Conservation (phyloP, 1,140 invertebrate species). For the Papilio dardanus region DNA sequence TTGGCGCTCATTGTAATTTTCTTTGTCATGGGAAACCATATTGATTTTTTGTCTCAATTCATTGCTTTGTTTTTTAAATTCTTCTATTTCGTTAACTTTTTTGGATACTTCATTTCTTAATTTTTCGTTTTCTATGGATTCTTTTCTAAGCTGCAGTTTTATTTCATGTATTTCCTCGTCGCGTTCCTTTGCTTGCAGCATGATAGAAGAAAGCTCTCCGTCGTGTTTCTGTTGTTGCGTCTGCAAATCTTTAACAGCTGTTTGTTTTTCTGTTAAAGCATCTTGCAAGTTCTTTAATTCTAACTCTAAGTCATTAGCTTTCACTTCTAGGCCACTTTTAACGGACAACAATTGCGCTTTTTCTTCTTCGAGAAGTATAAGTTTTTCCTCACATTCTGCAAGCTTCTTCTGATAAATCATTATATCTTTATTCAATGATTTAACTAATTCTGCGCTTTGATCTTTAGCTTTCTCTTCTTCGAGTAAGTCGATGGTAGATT, state of each 20-base stretch:
- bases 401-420: slow-evolving; percentile 76
- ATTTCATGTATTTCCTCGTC: slow-evolving; percentile 83
- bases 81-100: slow-evolving; percentile 58
- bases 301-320: slow-evolving; percentile 55
- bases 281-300: slow-evolving; percentile 69
- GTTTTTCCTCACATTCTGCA: slow-evolving; percentile 72
- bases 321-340: slow-evolving; percentile 64
- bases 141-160: slow-evolving; percentile 76
- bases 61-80: slow-evolving; percentile 64
- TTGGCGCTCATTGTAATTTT: slow-evolving; percentile 59
- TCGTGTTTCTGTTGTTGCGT: slow-evolving; percentile 66
- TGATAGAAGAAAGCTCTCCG: slow-evolving; percentile 70
- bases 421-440: slow-evolving; percentile 78
- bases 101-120: slow-evolving; percentile 60
- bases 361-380: slow-evolving; percentile 69
- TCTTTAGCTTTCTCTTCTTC: slow-evolving; percentile 77
- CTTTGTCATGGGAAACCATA: slow-evolving; percentile 54
- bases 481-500: slow-evolving; percentile 77
- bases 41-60: slow-evolving; percentile 60
- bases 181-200: slow-evolving; percentile 78
- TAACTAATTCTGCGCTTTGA: slow-evolving; percentile 71
- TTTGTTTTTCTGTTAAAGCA: slow-evolving; percentile 68
- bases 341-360: slow-evolving; percentile 63
- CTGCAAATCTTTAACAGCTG: slow-evolving; percentile 70
- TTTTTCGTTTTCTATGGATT: slow-evolving; percentile 80